phyloP scores from a whole-genome alignment of 2,797 vertebrate species.

The Pelodytes ibericus region DNA sequence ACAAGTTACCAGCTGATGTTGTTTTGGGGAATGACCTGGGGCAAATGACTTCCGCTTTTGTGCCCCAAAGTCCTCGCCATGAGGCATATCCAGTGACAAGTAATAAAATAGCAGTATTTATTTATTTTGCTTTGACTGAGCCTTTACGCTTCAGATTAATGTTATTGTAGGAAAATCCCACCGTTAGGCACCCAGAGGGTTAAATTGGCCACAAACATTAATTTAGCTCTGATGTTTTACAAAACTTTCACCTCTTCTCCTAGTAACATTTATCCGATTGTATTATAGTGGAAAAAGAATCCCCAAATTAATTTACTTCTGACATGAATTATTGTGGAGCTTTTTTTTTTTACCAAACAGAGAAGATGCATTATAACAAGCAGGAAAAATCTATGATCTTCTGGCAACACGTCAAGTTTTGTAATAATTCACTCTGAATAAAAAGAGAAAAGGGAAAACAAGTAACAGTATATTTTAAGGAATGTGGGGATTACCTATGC shows the following conservation, averaged over 20 bases:
- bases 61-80: no score
- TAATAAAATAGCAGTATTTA: no score
- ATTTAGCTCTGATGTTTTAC: neutral
- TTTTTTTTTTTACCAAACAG: neutral
- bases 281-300: neutral
- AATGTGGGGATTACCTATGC: no score
- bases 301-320: neutral
- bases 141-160: no score
- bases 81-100: no score
- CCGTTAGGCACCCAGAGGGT: neutral
- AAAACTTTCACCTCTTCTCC: neutral
- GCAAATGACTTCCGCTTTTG: no score
- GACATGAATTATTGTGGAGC: neutral
- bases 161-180: neutral
- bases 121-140: no score
- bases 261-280: neutral
- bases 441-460: neutral
- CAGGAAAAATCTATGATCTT: neutral
- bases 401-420: slow-evolving; percentile 1
- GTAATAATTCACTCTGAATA: neutral
- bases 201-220: neutral
- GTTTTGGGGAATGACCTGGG: no score
- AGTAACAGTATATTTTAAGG: neutral
- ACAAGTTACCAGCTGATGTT: no score
- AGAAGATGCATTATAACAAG: neutral